Base-by-base conservation (phyloP, 2,797 vertebrate species). In the Myoxocephalus aenaeus region DNA sequence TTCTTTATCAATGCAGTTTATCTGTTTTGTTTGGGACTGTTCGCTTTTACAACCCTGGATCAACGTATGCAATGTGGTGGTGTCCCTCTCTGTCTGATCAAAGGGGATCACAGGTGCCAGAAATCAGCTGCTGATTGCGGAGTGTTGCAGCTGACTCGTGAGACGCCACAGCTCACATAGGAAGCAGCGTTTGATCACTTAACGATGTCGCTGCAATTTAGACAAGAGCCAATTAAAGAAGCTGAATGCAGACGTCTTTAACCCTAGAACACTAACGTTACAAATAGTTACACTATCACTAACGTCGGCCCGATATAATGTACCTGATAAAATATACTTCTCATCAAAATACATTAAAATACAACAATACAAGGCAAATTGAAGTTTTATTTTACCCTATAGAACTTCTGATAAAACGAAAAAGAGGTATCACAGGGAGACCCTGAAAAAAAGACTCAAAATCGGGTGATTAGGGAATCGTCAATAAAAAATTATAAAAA, bases 121-220 rank as follows among this genome's bases (percentile, higher is more conserved):
- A 73, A 73, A 84, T 84, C 73, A 64, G 70, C 36, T 53, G 62
- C 56, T 84, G 77, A 87, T 70, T 66, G 27, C 59, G 66, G 42
- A 11, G 12, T 7, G 42, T 22, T 81, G 61, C 65, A 79, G 44
- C 34, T 69, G 72, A 70, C 69, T 32, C 13, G 58, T 62, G 32
- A 38, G 17, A n/a, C 54, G 1, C 25, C n/a, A 7, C 12, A 14
- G 70, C 11, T 27, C 40, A 12, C 7, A 6, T 3, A 15, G 51
- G 22, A 59, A 48, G 50, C 44, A 17, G 20, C 20, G 5, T 40
- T 44, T 18, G 22, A 2, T 38, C 7, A 7, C 22, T 63, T 29
- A 34, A 65, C 18, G 9, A 5, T 29, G 13, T 44, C 12, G n/a
- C n/a, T 22, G 29, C 36, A 53, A 9, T 32, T 44, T 64, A 56